phyloP scores from a whole-genome alignment of 2,888 invertebrate genomes.

The Macroteleia sp. region DNA sequence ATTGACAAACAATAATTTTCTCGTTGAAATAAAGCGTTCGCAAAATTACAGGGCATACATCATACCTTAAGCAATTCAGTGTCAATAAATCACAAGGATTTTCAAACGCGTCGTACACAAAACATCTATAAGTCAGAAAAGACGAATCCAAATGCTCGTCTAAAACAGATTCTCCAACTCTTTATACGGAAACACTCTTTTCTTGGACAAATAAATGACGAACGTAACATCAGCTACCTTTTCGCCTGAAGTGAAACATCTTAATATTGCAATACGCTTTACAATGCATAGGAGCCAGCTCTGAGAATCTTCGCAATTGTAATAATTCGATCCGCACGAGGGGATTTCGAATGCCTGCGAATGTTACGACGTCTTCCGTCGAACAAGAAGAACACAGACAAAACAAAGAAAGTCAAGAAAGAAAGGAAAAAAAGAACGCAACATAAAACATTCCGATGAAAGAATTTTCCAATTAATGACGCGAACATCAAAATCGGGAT shows the following conservation, averaged over 20 bases:
- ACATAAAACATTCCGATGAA: constrained; percentile 28
- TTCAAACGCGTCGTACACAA: constrained; percentile 18
- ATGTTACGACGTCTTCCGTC: constrained; percentile 12
- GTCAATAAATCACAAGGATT: constrained; percentile 35
- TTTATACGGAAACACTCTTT: constrained; percentile 1
- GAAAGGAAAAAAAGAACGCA: neutral
- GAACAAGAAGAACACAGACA: neutral
- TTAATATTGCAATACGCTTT: constrained; percentile 30
- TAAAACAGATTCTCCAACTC: constrained; percentile 22
- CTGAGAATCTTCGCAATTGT: constrained; percentile 22
- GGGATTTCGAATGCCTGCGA: constrained; percentile 11
- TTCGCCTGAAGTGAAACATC: constrained; percentile 17
- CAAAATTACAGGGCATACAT: constrained; percentile 22
- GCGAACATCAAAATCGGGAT: constrained; percentile 10
- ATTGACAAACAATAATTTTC: constrained; percentile 35
- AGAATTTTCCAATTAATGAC: constrained; percentile 41
- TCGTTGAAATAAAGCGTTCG: constrained; percentile 24
- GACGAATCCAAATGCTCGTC: constrained; percentile 29
- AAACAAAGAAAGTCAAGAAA: neutral
- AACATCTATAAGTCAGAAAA: constrained; percentile 33
- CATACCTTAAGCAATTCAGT: constrained; percentile 27
- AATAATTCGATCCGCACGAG: constrained; percentile 31
- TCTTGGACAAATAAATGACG: constrained; percentile 34
- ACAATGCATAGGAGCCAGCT: constrained; percentile 23
- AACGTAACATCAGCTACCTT: constrained; percentile 16